Base-by-base conservation (phyloP, 2,888 invertebrate species). In the Pediacus dermestoides region DNA sequence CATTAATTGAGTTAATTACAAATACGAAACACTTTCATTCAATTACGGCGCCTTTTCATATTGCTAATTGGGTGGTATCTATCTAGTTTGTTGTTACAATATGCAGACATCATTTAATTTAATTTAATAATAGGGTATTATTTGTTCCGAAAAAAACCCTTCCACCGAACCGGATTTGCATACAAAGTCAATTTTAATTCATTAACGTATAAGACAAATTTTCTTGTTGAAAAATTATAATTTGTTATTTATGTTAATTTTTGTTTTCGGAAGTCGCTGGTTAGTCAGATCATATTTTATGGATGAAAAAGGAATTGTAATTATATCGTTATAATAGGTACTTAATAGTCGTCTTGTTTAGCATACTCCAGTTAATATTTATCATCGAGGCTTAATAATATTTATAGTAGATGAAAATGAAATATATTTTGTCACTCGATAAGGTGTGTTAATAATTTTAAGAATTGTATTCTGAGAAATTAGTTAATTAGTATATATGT, bases 21-120 rank as follows among this genome's bases (percentile, higher is more conserved):
- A 46, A 39, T 46, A 42, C 39, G 43, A 43, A 46, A 39, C 46
- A 40, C 42, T 46, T 39, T 38, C 35, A 40, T 46, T 46, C 37
- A 40, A 39, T 46, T 46, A 43, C 39, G 30, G 43, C 39, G 15
- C 30, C 39, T 43, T 38, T 40, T 42, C 40, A 30, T 28, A 14
- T 27, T 10, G 28, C 42, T 43, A 46, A 46, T 46, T 43, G 34
- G 43, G 39, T 27, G 40, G 32, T 39, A 40, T 39, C 31, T 39
- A 28, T 39, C 34, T 39, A 33, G 33, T 36, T 39, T 42, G 37
- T 36, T 39, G 27, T 39, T 25, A 33, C 42, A 30, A 33, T 34
- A 37, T 34, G 37, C 28, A 34, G 36, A 33, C 39, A 36, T 33
- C 34, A 37, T 38, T 45, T 45, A 36, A 37, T 42, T 38, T 42